These are phyloP conservation scores for Eurytoma californica DNA, from an alignment of 2,888 invertebrate genomes.

Conservation along the genomic window DNA sequence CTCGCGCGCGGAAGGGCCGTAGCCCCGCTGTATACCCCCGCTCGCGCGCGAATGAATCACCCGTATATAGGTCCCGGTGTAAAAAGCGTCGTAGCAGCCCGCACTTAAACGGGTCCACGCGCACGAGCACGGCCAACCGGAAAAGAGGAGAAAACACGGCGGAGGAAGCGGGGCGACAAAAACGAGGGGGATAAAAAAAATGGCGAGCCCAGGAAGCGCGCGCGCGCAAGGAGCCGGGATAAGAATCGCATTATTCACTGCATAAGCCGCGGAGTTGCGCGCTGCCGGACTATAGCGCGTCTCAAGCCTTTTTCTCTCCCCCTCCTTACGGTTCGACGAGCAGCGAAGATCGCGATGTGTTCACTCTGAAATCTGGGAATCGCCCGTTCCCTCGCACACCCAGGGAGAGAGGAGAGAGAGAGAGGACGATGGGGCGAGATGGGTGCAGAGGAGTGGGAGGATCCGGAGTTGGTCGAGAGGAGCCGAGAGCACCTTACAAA, in stretches of 20 bases:
- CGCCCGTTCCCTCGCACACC: conserved; percentile 24
- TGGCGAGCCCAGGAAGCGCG: too few relatives aligned
- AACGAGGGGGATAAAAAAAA: too few relatives aligned
- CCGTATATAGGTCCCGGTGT: too few relatives aligned
- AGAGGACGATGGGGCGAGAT: neutral
- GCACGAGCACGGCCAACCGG: too few relatives aligned
- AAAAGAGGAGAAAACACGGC: neutral
- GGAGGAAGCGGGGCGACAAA: neutral
- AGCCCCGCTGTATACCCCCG: too few relatives aligned
- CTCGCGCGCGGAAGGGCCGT: too few relatives aligned
- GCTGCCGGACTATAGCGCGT: neutral
- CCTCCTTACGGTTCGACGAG: conserved; percentile 5
- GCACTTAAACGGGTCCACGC: too few relatives aligned
- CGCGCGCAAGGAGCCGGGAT: neutral
- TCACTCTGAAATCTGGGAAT: conserved; percentile 36
- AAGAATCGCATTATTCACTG: conserved; percentile 42
- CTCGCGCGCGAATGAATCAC: too few relatives aligned
- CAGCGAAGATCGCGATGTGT: conserved; percentile 24
- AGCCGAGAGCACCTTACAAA: conserved; percentile 3
- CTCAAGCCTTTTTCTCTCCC: conserved; percentile 6
- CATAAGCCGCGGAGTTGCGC: neutral
- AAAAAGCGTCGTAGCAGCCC: too few relatives aligned
- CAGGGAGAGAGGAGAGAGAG: neutral
- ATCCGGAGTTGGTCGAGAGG: conserved; percentile 3
- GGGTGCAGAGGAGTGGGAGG: conserved; percentile 3